Conservation (phyloP, 2,797 vertebrate genomes). For the Manis pentadactyla region DNA sequence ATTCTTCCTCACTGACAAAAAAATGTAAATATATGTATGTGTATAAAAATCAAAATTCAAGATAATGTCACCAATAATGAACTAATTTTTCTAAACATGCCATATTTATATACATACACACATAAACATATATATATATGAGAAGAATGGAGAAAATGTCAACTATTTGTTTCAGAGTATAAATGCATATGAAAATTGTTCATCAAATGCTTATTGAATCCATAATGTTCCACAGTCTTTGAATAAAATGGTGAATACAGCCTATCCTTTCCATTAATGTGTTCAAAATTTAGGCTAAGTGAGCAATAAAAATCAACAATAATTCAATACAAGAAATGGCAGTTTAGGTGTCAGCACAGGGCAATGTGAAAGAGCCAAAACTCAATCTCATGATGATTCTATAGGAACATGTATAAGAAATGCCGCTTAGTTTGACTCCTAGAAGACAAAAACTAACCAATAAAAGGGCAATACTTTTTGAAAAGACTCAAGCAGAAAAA, state of each 20-base stretch:
- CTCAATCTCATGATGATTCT: neutral
- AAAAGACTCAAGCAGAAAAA: neutral
- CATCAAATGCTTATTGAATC: neutral
- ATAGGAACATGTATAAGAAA: neutral
- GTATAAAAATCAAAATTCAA: neutral
- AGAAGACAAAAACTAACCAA: neutral
- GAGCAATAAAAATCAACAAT: neutral
- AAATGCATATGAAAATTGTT: neutral
- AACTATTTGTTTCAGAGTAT: neutral
- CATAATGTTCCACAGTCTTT: neutral
- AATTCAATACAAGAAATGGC: neutral
- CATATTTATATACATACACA: neutral
- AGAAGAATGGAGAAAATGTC: neutral
- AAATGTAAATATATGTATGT: neutral
- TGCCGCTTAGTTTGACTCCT: neutral
- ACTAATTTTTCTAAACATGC: neutral
- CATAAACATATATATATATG: neutral
- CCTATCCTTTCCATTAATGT: neutral
- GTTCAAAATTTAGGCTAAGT: neutral
- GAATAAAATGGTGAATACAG: neutral
- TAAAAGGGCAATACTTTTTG: neutral
- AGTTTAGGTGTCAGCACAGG: neutral
- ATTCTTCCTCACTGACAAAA: neutral
- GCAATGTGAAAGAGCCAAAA: neutral
- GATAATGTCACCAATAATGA: neutral